A percentile compares a stretch with the other conserved stretches of the same genome.
Evolutionary conservation across 2,888 invertebrate species (phyloP).

Genomic region (Seladonia tumulorum): DNA sequence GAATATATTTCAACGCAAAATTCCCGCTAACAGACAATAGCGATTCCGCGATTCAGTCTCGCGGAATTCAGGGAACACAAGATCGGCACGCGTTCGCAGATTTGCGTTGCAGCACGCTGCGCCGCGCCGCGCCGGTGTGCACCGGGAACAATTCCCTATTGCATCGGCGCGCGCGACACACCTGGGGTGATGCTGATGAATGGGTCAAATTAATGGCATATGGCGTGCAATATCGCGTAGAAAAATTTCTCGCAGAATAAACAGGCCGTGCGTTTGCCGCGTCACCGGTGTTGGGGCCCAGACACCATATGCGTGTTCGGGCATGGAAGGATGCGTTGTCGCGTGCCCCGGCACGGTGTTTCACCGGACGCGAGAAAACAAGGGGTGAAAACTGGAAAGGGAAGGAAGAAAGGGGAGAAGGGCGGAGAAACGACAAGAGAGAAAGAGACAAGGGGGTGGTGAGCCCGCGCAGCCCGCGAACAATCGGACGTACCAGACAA

Average conservation of each 20-base stretch:
- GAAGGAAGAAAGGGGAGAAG: not conserved
- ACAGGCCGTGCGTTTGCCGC: slow-evolving; percentile 8
- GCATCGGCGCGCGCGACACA: slow-evolving; percentile 65
- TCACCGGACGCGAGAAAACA: slow-evolving; percentile 21
- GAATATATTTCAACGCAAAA: not conserved
- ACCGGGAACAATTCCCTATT: slow-evolving; percentile 44
- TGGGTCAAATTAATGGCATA: slow-evolving; percentile 78
- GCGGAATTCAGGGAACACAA: not conserved
- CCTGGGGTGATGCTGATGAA: slow-evolving; percentile 76
- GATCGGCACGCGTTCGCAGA: slow-evolving; percentile 10
- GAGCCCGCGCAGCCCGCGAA: slow-evolving; percentile 63
- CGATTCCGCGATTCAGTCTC: not conserved
- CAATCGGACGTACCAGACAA: slow-evolving; percentile 75
- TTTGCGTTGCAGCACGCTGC: slow-evolving; percentile 1
- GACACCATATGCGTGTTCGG: slow-evolving; percentile 62
- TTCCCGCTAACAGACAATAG: not conserved
- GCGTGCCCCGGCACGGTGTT: not conserved
- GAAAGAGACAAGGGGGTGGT: not conserved
- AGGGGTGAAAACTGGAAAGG: not conserved
- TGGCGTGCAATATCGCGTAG: slow-evolving; percentile 67
- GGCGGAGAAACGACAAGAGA: not conserved
- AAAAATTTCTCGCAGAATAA: slow-evolving; percentile 55
- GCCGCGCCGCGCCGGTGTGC: slow-evolving; percentile 11
- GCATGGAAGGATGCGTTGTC: slow-evolving; percentile 32
- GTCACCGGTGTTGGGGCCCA: slow-evolving; percentile 39